phyloP scores from a whole-genome alignment of 2,888 invertebrate genomes.

The Cryptus armator region DNA sequence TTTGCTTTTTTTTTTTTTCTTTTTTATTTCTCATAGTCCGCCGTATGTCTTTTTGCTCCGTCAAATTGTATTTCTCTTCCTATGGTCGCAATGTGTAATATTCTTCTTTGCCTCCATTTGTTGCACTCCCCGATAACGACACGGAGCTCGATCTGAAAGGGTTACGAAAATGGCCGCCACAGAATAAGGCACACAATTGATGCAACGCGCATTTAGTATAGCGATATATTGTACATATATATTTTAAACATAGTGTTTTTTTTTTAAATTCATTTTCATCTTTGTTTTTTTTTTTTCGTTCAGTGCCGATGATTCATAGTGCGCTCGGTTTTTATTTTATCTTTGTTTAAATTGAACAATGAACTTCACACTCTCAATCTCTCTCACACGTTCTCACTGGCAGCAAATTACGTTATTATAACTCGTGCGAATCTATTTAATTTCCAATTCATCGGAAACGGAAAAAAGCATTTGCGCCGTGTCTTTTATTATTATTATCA shows the following conservation, averaged over 20 bases:
- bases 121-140: constrained; percentile 52
- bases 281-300: constrained; percentile 37
- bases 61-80: constrained; percentile 62
- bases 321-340: constrained; percentile 31
- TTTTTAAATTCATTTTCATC: constrained; percentile 27
- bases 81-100: constrained; percentile 63
- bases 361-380: constrained; percentile 3
- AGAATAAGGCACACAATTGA: constrained; percentile 85
- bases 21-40: constrained; percentile 32
- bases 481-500: constrained; percentile 70
- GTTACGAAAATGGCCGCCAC: constrained; percentile 84
- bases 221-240: constrained; percentile 73
- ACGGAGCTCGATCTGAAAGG: constrained; percentile 77
- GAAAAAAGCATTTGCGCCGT: constrained; percentile 26
- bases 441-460: not conserved
- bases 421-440: constrained; percentile 26
- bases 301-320: constrained; percentile 43
- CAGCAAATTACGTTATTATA: constrained; percentile 9
- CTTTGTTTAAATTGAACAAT: not conserved
- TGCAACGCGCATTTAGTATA: constrained; percentile 83
- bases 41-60: constrained; percentile 46
- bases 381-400: constrained; percentile 25
- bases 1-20: not conserved
- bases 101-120: constrained; percentile 63
- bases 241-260: constrained; percentile 63